Percentiles rank a stretch among this genome's conserved stretches.
phyloP scores from a whole-genome alignment of 2,888 invertebrate species.

The Xylophagus ater region DNA sequence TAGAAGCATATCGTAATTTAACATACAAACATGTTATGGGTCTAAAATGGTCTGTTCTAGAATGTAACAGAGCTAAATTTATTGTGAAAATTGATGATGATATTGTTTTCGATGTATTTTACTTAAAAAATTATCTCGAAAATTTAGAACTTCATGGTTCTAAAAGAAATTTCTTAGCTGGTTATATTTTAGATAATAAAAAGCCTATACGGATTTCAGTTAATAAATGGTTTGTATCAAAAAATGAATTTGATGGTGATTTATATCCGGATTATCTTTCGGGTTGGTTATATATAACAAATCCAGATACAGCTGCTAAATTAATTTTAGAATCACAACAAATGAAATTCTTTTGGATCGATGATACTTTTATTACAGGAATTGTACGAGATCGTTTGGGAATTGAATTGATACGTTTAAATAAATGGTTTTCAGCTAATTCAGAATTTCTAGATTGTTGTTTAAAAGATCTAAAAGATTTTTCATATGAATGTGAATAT shows the following conservation, averaged over 20 bases:
- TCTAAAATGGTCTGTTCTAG: slow-evolving; percentile 56
- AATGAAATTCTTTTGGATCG: slow-evolving; percentile 80
- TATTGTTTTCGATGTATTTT: slow-evolving; percentile 57
- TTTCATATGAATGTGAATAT: slow-evolving; percentile 53
- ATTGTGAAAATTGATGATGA: slow-evolving; percentile 77
- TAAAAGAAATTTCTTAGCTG: slow-evolving; percentile 44
- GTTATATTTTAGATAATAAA: slow-evolving; percentile 55
- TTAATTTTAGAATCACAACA: slow-evolving; percentile 45
- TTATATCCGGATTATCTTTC: slow-evolving; percentile 66
- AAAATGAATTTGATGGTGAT: slow-evolving; percentile 48
- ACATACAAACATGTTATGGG: slow-evolving; percentile 78
- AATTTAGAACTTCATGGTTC: slow-evolving; percentile 30
- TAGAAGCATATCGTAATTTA: slow-evolving; percentile 67
- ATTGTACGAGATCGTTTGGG: slow-evolving; percentile 50
- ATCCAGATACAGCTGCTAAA: slow-evolving; percentile 47
- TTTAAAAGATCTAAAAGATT: slow-evolving; percentile 47
- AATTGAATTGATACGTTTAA: slow-evolving; percentile 47
- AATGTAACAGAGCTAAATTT: slow-evolving; percentile 49
- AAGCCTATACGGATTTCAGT: slow-evolving; percentile 51
- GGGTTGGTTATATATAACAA: slow-evolving; percentile 75
- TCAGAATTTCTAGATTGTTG: slow-evolving; percentile 66
- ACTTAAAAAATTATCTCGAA: slow-evolving; percentile 41
- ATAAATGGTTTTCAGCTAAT: slow-evolving; percentile 55
- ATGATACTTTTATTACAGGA: slow-evolving; percentile 80
- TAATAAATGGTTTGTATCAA: slow-evolving; percentile 73